Conservation (phyloP, 2,797 vertebrate genomes). For the Propithecus deckenii region DNA sequence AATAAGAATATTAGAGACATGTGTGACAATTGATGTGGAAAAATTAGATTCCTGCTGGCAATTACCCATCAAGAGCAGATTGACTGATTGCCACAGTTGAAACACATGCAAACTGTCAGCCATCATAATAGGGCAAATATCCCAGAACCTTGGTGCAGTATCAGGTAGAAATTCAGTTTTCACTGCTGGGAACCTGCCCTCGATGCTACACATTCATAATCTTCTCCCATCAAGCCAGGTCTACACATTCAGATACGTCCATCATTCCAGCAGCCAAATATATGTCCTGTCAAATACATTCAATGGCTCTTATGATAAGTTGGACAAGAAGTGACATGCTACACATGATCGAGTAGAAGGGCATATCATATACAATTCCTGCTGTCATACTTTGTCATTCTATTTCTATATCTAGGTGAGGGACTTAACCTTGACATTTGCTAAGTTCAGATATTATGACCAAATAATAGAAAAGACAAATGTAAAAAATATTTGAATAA, state of each 20-base stretch:
- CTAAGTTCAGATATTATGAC: neutral
- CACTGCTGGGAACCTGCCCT: slow-evolving; percentile 44
- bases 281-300: slow-evolving; percentile 58
- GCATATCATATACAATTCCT: slow-evolving; percentile 65
- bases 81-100: slow-evolving; percentile 56
- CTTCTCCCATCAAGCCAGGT: slow-evolving; percentile 55
- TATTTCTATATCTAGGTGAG: slow-evolving; percentile 57
- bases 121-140: slow-evolving; percentile 55
- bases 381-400: slow-evolving; percentile 70
- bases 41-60: slow-evolving; percentile 68
- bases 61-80: slow-evolving; percentile 43
- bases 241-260: slow-evolving; percentile 57
- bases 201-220: slow-evolving; percentile 50
- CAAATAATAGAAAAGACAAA: slow-evolving; percentile 8
- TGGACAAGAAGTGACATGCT: slow-evolving; percentile 70
- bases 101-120: slow-evolving; percentile 42
- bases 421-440: slow-evolving; percentile 60
- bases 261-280: slow-evolving; percentile 62
- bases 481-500: neutral
- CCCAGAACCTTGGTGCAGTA: neutral
- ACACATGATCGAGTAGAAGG: slow-evolving; percentile 67
- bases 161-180: slow-evolving; percentile 58
- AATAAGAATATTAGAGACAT: neutral
- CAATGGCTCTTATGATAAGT: slow-evolving; percentile 73
- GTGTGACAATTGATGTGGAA: slow-evolving; percentile 40